Base-by-base conservation (phyloP, 2,888 invertebrate species). In the Nymphalis polychloros region DNA sequence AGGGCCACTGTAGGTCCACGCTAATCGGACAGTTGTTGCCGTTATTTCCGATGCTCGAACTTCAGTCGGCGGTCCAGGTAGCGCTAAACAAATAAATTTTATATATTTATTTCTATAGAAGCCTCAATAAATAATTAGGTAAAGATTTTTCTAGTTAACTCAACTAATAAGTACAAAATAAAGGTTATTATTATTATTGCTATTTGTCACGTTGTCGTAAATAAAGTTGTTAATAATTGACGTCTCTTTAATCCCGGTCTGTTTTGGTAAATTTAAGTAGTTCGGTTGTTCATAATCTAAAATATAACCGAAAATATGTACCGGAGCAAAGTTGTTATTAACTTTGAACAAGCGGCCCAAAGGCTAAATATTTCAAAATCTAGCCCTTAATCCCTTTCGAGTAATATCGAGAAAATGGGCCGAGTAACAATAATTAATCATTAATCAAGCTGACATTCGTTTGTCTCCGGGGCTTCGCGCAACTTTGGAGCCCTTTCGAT, bases 31-130 rank as follows among this genome's bases (percentile, higher is more conserved):
- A 2, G 98, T 97, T 23, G 97, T 97, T 8, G 98, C 97, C 5
- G 98, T 98, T 77, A 99, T 97, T 86, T 98, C 98, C 2, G 98
- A 97, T 41, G 98, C 96, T 79, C 96, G 94, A 55, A 99, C 96
- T 85, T 97, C 97, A 27, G 96, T 95, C 31, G 99, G 99, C 16
- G 98, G 95, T 67, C 97, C 96, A 46, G 99, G 99, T 74, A 98
- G 93, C 64, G 98, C 99, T 98, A 92, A 49, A 60, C 68, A 73
- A 52, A 48, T 57, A 52, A 5, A 10, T 61, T 59, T n/a, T 0
- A 20, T 10, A 23, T 59, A 17, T 13, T 41, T 49, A 23, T 20
- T 23, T 20, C 1, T 41, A 13, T 41, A 41, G 10, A 41, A 35
- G 35, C 17, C 31, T 23, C 23, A 31, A 31, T 31, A 55, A 55